Conservation (phyloP, 2,113 vertebrate species). For the Bos indicus region DNA sequence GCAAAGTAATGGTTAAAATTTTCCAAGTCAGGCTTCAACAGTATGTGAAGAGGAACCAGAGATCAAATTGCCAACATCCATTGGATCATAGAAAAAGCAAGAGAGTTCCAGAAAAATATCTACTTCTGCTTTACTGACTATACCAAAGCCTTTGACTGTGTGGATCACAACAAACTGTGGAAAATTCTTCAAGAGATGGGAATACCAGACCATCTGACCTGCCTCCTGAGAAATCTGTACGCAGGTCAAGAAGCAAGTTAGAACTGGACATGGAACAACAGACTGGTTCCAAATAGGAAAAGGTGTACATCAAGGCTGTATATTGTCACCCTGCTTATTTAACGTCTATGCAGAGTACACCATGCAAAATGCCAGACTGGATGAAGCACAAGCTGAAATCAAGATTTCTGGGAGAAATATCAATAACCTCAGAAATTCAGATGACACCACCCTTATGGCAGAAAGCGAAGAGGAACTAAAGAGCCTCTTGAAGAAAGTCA, state of each 20-base stretch:
- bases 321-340: background rate
- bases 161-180: background rate
- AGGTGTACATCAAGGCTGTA: background rate
- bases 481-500: background rate
- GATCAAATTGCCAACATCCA: background rate
- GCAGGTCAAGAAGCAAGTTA: background rate
- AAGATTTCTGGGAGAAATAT: background rate
- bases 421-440: background rate
- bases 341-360: background rate
- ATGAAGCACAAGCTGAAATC: background rate
- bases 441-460: background rate
- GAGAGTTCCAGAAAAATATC: background rate
- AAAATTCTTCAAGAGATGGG: background rate
- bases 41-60: background rate
- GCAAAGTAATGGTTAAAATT: too few species aligned
- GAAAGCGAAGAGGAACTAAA: background rate
- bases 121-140: background rate
- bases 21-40: background rate
- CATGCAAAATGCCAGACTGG: background rate
- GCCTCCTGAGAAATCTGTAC: background rate
- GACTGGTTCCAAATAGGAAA: background rate
- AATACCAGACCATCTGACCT: background rate
- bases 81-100: background rate
- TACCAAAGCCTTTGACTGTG: background rate
- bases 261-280: background rate